Evolutionary conservation across 2,888 invertebrate species (phyloP).

Genomic region (Mesorhabditis spiculigera): DNA sequence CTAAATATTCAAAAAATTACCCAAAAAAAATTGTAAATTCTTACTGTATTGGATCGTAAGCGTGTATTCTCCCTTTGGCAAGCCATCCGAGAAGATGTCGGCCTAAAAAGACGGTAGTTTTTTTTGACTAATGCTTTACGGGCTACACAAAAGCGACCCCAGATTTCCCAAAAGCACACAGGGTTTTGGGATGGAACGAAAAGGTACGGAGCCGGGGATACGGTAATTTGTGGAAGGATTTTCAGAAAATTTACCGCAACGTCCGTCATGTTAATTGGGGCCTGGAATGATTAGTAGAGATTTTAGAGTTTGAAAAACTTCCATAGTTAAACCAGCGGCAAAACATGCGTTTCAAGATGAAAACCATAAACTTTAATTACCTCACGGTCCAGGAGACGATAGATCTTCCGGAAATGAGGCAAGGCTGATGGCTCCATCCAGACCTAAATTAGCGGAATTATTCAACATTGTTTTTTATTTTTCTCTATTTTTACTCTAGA

Average conservation of each 20-base stretch:
- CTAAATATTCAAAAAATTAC: slow-evolving; percentile 49
- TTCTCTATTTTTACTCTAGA: too few species aligned
- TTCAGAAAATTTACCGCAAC: too few species aligned
- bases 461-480: not conserved
- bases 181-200: too few species aligned
- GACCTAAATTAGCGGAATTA: slow-evolving; percentile 64
- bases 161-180: too few species aligned
- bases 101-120: slow-evolving; percentile 37
- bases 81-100: slow-evolving; percentile 47
- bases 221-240: too few species aligned
- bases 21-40: slow-evolving; percentile 6
- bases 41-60: slow-evolving; percentile 58
- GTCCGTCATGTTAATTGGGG: too few species aligned
- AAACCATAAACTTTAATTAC: not conserved
- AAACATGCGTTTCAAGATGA: not conserved
- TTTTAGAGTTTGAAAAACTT: not conserved
- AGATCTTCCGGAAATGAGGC: slow-evolving; percentile 89
- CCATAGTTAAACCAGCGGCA: not conserved
- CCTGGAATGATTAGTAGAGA: too few species aligned
- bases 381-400: slow-evolving; percentile 78
- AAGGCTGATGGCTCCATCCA: slow-evolving; percentile 98
- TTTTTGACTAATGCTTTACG: too few species aligned
- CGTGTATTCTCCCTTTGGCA: slow-evolving; percentile 65
- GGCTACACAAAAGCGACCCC: too few species aligned
- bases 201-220: too few species aligned